Base-by-base conservation (phyloP, 2,797 vertebrate genomes). In the Hippocampus kuda region DNA sequence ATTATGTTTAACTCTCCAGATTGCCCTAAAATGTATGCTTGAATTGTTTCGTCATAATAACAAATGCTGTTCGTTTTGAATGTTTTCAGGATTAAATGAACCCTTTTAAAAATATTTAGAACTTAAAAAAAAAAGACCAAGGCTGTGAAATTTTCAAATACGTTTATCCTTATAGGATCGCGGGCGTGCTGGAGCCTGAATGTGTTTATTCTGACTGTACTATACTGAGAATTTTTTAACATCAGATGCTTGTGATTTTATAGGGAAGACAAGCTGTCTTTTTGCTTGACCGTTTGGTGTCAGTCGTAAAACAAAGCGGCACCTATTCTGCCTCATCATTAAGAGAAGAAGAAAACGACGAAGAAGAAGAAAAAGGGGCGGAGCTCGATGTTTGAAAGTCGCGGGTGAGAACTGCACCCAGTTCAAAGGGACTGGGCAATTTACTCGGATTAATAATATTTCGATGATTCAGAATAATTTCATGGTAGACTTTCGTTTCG, bases 371-470 rank as follows among this genome's bases (percentile, higher is more conserved):
- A 0, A 6, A 46, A 62, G 51, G 46, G 86, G 86, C 1, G 84
- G 87, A 75, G 78, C 75, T 54, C 2, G 0, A 1, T 2, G 79
- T 92, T 92, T 92, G 85, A 92, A 92, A 90, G 81, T 91, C 88
- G 91, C 90, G 91, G 86, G 89, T 76, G 71, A 71, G 1, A 56
- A 66, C 24, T 65, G 68, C 48, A 75, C 2, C 13, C 10, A 16
- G 0, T 22, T 44, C 41, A 38, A 10, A 54, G 53, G 20, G 1
- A 46, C 13, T 46, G 46, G 46, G 4, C 44, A 15, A 5, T 46
- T 46, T 46, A 12, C 13, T 15, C 12, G 5, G 34, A 38, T 15
- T 48, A 16, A 1, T 26, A 12, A 44, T 0, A 11, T 1, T 3
- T 16, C 46, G 10, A 48, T 16, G 11, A 18, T 42, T 9, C 27